Percentiles rank a stretch among this genome's conserved stretches.
Conservation (phyloP, 35 echinoderm and acorn worm species). For the Patiria miniata region DNA sequence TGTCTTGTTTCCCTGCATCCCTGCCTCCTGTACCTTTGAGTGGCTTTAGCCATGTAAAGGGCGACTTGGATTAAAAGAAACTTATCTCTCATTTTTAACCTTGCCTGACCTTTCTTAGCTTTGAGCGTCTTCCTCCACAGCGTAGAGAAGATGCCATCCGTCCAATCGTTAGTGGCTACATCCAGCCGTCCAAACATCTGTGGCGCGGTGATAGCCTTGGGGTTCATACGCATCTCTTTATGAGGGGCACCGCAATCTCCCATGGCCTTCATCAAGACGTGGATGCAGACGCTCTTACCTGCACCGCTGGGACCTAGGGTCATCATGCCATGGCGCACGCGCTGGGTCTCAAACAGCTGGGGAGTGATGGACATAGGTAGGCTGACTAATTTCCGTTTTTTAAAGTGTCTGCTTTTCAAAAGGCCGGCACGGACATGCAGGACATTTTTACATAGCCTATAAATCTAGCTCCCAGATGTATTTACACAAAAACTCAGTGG, state of each 20-base stretch:
- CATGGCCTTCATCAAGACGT: constrained; percentile 98
- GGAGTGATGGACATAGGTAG: no score
- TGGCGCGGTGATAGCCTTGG: constrained; percentile 94
- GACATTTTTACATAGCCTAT: neutral
- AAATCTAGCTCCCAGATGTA: no score
- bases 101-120: constrained; percentile 68
- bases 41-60: no score
- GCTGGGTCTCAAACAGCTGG: constrained; percentile 91
- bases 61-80: neutral
- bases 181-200: constrained; percentile 98
- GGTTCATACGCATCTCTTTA: constrained; percentile 92
- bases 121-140: constrained; percentile 94
- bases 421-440: no score
- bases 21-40: no score
- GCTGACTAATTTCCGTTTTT: no score
- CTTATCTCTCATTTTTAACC: neutral
- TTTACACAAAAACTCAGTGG: no score
- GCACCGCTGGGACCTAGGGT: constrained; percentile 86
- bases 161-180: constrained; percentile 97
- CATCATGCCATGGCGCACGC: constrained; percentile 98
- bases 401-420: no score
- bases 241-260: constrained; percentile 90
- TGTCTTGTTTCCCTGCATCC: no score
- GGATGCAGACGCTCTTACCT: constrained; percentile 88
- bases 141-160: constrained; percentile 97